Evolutionary conservation across 2,888 invertebrate genomes (phyloP), one percentile per base, ranked within the genome.

Genomic region (Cylloceria caligata): DNA sequence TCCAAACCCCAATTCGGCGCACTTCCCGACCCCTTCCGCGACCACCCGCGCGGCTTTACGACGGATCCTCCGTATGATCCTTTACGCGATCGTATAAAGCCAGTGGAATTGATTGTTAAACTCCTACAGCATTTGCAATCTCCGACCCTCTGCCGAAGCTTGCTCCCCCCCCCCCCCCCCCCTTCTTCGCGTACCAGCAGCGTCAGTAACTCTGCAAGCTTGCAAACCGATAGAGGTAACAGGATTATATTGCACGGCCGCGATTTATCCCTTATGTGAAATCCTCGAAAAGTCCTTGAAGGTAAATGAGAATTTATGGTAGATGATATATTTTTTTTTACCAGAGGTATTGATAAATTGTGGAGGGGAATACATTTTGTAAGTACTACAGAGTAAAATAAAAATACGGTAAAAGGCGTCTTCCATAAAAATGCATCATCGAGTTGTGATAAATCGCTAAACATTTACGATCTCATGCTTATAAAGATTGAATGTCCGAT

Each of bases 21-120:
- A 64, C 49, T 19, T 21, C 13, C 42, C 45, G n/a, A n/a, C 39
- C 34, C 27, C 34, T 34, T 68, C 57, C 42, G 3, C 72, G 39
- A 60, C 27, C 68, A 45, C 60, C 68, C 55, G 30, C 60, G 60
- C 80, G 83, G 80, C 83, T 88, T 88, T 88, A 88, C 86, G 86
- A 86, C 83, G 85, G 84, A 87, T 85, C 80, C 71, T 80, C 84
- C 85, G 85, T 88, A 80, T 80, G 80, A 80, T 80, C 80, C 55
- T 74, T 74, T 74, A 74, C 80, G 80, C 80, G 80, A 74, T 69
- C 74, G 74, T 69, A 74, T 74, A 88, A 87, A 87, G 85, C 85
- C 76, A 57, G 74, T 75, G 80, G 52, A 75, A 78, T 65, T 60
- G 65, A 80, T 80, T 80, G 80, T 80, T 80, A 80, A 80, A 74